These are phyloP conservation scores for Trichogramma dendrolimi DNA, from an alignment of 2,888 invertebrate species.

Conservation along the genomic window DNA sequence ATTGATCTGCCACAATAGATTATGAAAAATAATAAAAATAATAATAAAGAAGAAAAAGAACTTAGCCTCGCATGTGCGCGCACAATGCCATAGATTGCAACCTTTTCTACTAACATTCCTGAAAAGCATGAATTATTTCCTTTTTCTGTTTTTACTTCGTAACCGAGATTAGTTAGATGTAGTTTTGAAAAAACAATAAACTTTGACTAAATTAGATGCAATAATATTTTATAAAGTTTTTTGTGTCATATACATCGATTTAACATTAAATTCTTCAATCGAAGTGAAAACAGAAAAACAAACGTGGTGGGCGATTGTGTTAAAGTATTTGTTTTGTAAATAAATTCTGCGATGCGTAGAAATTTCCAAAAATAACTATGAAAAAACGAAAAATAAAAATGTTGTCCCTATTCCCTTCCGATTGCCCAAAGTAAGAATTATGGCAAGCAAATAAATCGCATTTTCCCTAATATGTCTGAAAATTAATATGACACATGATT, in stretches of 20 bases:
- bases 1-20: no score
- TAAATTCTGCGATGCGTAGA: constrained; percentile 22
- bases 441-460: constrained; percentile 24
- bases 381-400: constrained; percentile 1
- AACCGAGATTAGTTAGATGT: neutral
- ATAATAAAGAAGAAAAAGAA: constrained; percentile 4
- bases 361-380: neutral
- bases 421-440: constrained; percentile 26
- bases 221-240: no score
- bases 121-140: constrained; percentile 8
- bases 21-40: constrained; percentile 6
- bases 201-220: neutral
- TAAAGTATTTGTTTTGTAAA: constrained; percentile 18
- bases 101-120: constrained; percentile 27
- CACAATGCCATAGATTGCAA: constrained; percentile 25
- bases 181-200: neutral
- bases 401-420: constrained; percentile 26
- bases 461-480: constrained; percentile 24
- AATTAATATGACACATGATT: constrained; percentile 20
- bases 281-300: constrained; percentile 6
- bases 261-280: neutral
- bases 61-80: constrained; percentile 23
- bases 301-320: constrained; percentile 27
- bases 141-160: constrained; percentile 21
- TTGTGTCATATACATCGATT: no score